Conservation (phyloP, 2,888 invertebrate species). For the Pristionchus entomophagus region DNA sequence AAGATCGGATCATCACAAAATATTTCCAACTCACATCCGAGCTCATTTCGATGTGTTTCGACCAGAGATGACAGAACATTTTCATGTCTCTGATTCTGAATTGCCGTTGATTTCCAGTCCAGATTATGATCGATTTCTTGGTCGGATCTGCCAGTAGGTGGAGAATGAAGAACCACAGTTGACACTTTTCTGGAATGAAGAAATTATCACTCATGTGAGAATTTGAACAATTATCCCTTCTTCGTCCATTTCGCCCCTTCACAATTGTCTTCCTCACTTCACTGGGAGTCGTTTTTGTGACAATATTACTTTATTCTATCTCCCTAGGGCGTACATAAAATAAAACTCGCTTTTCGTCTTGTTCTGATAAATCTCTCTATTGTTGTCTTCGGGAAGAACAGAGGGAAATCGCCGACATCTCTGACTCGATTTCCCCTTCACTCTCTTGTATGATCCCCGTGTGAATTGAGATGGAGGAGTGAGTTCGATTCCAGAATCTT, state of each 20-base stretch:
- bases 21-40: neutral
- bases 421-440: neutral
- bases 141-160: neutral
- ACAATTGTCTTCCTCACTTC: too few species aligned
- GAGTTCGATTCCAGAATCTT: too few species aligned
- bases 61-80: conserved; percentile 2
- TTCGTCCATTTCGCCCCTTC: too few species aligned
- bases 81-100: neutral
- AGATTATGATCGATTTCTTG: neutral
- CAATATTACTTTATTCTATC: too few species aligned
- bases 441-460: too few species aligned
- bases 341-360: too few species aligned
- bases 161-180: neutral
- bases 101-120: conserved; percentile 1
- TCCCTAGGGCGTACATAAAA: too few species aligned
- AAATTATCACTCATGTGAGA: too few species aligned
- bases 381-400: neutral
- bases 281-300: too few species aligned
- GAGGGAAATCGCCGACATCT: neutral
- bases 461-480: too few species aligned
- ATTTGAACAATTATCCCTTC: too few species aligned
- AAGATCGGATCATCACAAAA: too few species aligned
- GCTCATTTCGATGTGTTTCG: neutral
- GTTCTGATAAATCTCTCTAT: neutral
- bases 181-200: neutral